Percentiles rank a stretch among this genome's conserved stretches.
Evolutionary conservation across 2,888 invertebrate genomes (phyloP).

Genomic region (Protophormia terraenovae): DNA sequence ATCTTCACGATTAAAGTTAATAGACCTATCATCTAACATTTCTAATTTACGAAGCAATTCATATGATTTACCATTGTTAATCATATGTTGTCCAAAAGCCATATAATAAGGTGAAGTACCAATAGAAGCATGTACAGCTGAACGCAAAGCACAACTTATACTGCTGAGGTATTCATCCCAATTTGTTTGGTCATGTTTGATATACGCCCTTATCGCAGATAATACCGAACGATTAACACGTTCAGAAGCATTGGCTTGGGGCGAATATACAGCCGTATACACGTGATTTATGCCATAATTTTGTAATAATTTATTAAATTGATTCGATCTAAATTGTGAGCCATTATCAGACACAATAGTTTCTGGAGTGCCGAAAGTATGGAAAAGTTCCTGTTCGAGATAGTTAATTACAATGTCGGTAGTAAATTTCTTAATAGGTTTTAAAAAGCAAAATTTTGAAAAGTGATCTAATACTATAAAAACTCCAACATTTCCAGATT

Average conservation of each 20-base stretch:
- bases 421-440: constrained; percentile 55
- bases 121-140: constrained; percentile 23
- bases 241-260: constrained; percentile 58
- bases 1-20: background rate
- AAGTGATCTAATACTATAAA: constrained; percentile 58
- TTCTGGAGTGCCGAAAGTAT: constrained; percentile 45
- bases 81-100: constrained; percentile 22
- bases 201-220: constrained; percentile 38
- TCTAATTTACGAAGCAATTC: background rate
- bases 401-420: constrained; percentile 32
- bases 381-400: constrained; percentile 52
- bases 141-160: constrained; percentile 42
- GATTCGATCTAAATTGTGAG: constrained; percentile 44
- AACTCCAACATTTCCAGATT: constrained; percentile 49
- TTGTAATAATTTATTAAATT: constrained; percentile 48
- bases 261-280: constrained; percentile 56
- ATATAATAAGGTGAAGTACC: constrained; percentile 38
- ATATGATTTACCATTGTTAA: constrained; percentile 15
- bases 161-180: constrained; percentile 25
- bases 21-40: background rate
- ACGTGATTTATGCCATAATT: constrained; percentile 46
- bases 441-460: constrained; percentile 56
- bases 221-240: constrained; percentile 58
- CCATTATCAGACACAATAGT: constrained; percentile 53
- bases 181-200: constrained; percentile 34